Evolutionary conservation across 2,888 invertebrate genomes (phyloP), one percentile per base, ranked within the genome.

Genomic region (Notodonta dromedarius): DNA sequence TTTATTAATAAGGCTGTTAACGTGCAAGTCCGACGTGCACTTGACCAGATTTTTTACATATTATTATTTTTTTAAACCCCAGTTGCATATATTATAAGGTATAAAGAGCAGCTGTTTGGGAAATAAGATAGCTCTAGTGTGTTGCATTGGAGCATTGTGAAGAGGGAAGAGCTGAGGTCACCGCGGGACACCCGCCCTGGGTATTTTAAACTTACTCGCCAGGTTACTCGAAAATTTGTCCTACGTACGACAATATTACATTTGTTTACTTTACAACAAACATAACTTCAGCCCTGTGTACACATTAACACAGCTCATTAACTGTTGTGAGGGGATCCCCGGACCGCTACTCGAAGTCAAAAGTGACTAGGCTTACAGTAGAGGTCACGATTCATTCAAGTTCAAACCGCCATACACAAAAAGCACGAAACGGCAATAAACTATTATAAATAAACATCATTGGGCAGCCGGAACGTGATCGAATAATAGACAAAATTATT

Each of bases 221-320:
- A 2, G 24, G 24, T 1, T 24, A 24, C 1, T 24, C 2, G 24
- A 24, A 24, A 24, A 24, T 2, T 24, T 2, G 2, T 24, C 2
- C 24, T 2, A 24, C 24, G 1, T 2, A 24, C 1, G 2, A 24
- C 24, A 24, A 24, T 24, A 24, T 24, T 46, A 46, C 7, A 46
- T n/a, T 56, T n/a, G 16, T 16, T 50, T 2, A 24, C 24, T 1
- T 50, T 9, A 8, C 52, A 12, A 8, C 40, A 55, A 14, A 54
- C 14, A 55, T 55, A 55, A 55, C 35, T 40, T 55, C 1, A 40
- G 40, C 62, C 54, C 59, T 69, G 57, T 61, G 56, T 59, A 61
- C 51, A 67, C 60, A 71, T 66, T 66, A 71, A 51, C 66, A 73
- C 68, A 75, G 74, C 72, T 82, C 76, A 81, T 80, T 81, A 77